Evolutionary conservation across 1,140 invertebrate genomes (phyloP).

Genomic region (Procambarus clarkii): DNA sequence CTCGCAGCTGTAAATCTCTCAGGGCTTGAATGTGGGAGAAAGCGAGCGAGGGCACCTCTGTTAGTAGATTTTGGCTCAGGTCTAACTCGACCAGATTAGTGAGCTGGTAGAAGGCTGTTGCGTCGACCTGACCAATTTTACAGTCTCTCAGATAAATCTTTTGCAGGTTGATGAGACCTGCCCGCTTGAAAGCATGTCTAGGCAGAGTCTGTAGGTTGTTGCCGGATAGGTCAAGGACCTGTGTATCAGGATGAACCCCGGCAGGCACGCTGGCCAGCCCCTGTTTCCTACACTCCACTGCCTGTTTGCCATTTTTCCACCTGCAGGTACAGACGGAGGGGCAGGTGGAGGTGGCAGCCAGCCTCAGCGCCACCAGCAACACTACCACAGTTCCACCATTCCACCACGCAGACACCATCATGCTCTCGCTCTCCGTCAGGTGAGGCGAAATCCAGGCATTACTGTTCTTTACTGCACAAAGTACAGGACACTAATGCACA

Average conservation of each 20-base stretch:
- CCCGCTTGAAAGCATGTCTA: slow-evolving; percentile 85
- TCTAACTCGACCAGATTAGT: slow-evolving; percentile 93
- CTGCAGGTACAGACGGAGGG: slow-evolving; percentile 89
- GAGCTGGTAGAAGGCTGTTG: slow-evolving; percentile 86
- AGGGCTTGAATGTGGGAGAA: slow-evolving; percentile 87
- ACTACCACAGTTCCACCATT: slow-evolving; percentile 18
- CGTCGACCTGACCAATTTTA: slow-evolving; percentile 85
- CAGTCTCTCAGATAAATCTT: slow-evolving; percentile 88
- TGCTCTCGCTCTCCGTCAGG: slow-evolving; percentile 32
- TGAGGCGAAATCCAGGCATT: slow-evolving; percentile 39
- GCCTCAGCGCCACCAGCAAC: slow-evolving; percentile 6
- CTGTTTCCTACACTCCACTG: slow-evolving; percentile 88
- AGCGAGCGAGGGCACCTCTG: slow-evolving; percentile 84
- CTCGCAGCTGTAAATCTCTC: slow-evolving; percentile 82
- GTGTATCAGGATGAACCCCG: slow-evolving; percentile 89
- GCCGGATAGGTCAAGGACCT: slow-evolving; percentile 90
- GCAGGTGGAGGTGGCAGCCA: slow-evolving; percentile 76
- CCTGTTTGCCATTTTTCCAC: slow-evolving; percentile 93
- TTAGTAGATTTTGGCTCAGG: slow-evolving; percentile 87
- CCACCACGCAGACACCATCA: slow-evolving; percentile 37
- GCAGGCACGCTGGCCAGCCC: slow-evolving; percentile 85
- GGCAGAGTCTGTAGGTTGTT: slow-evolving; percentile 87
- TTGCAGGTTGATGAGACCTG: slow-evolving; percentile 89
- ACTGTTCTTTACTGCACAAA: slow-evolving; percentile 4
- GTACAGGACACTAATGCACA: background rate